Evolutionary conservation across 2,888 invertebrate genomes (phyloP), one percentile per base, ranked within the genome.

Genomic region (Fabriciana adippe): DNA sequence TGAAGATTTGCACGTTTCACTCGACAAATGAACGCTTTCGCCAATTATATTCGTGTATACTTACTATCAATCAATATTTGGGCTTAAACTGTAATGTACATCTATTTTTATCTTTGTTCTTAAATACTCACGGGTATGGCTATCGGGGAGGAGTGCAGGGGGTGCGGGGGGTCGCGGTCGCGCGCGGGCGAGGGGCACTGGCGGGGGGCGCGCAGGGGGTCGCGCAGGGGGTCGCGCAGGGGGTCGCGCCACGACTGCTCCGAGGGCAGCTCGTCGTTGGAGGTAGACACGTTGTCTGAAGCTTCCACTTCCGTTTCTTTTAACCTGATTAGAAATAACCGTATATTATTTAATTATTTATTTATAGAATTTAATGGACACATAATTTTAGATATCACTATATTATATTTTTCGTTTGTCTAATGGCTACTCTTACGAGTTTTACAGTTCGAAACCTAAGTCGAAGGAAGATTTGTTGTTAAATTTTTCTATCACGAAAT

Each of bases 221-320:
- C 45, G 0, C 57, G 26, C 18, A 15, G 16, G 3, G 51, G 50
- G 50, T 18, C 60, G 2, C 83, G 80, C 69, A 85, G 81, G 69
- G 88, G 86, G 76, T 88, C 88, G 67, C 83, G 81, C 86, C 89
- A 87, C 60, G 79, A 64, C 74, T 72, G 67, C 73, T 88, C 88
- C 14, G 79, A 74, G 4, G 86, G 82, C 53, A 91, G 80, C 80
- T 93, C 93, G 80, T 93, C 93, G 79, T 92, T 92, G 0, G 93
- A 93, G 54, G 93, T 93, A 55, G 93, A 93, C 75, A 93, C 90
- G 82, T 93, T 93, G 78, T 93, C 93, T 0, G 92, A 92, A 2
- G 87, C 93, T 69, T 93, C 93, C 53, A 87, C 76, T 74, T 92
- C 92, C 21, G 83, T 84, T 57, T 92, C 91, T 73, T 91, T 90